Conservation (phyloP, 2,888 invertebrate species). For the Balanococcus diminutus region DNA sequence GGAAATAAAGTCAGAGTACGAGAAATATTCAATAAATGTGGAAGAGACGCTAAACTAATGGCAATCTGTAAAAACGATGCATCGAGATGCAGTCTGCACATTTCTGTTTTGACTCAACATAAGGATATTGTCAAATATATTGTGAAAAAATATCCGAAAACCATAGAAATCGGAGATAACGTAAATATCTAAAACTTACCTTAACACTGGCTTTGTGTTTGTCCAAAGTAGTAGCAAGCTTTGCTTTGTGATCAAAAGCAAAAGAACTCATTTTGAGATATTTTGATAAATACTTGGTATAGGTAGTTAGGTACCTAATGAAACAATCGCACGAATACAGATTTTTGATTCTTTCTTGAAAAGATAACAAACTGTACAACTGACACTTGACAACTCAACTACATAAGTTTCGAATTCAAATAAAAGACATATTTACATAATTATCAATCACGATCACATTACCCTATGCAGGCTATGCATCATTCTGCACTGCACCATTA, state of each 20-base stretch:
- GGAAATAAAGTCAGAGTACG: slow-evolving; percentile 64
- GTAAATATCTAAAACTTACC: slow-evolving; percentile 67
- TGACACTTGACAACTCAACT: no score
- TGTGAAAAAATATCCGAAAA: slow-evolving; percentile 73
- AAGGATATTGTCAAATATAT: slow-evolving; percentile 81
- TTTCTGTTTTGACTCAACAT: slow-evolving; percentile 83
- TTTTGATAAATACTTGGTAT: no score
- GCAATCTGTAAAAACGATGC: slow-evolving; percentile 71
- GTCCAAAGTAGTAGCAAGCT: background rate
- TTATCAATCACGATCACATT: no score
- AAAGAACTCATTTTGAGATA: no score
- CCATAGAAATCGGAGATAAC: slow-evolving; percentile 80
- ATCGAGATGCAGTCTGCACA: slow-evolving; percentile 81
- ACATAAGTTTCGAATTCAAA: no score
- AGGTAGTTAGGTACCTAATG: no score
- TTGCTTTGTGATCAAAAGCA: no score
- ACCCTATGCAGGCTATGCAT: no score
- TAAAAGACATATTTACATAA: no score
- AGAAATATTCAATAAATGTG: slow-evolving; percentile 58
- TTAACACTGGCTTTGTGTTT: background rate
- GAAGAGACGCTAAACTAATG: slow-evolving; percentile 65
- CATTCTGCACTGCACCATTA: no score
- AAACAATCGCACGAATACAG: background rate
- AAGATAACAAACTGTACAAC: no score
- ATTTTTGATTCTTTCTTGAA: no score